A percentile compares a stretch with the other conserved stretches of the same genome.
Evolutionary conservation across 2,888 invertebrate species (phyloP).

Genomic region (Sarcophaga caerulescens): DNA sequence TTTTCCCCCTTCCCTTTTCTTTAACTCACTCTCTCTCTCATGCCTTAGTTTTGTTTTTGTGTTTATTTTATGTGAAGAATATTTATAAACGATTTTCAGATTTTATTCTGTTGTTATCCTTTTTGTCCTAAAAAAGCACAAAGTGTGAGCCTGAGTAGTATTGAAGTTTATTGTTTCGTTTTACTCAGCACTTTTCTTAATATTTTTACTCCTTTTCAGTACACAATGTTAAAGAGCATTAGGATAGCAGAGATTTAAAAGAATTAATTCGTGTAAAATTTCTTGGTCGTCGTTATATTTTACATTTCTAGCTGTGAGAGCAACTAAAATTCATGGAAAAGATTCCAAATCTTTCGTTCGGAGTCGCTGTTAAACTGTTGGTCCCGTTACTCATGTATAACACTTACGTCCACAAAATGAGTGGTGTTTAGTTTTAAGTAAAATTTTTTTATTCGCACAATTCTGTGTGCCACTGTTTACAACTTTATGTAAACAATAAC

Average conservation of each 20-base stretch:
- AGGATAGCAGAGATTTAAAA: constrained; percentile 3
- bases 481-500: no score
- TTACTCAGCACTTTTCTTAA: constrained; percentile 59
- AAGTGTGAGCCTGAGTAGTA: background rate
- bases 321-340: background rate
- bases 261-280: background rate
- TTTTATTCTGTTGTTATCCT: constrained; percentile 41
- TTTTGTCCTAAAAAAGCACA: constrained; percentile 48
- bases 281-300: no score
- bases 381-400: background rate
- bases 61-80: constrained; percentile 11
- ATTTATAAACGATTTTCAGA: constrained; percentile 38
- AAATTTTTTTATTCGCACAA: no score
- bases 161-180: constrained; percentile 58
- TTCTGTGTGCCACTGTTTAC: no score
- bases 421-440: no score
- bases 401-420: no score
- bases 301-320: no score
- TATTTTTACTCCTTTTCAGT: constrained; percentile 49
- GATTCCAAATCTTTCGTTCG: no score
- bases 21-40: background rate
- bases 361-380: background rate
- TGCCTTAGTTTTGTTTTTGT: constrained; percentile 21
- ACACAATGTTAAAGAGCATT: background rate
- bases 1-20: no score